Evolutionary conservation across 2,888 invertebrate genomes (phyloP).

Genomic region (Drosophila greeni): DNA sequence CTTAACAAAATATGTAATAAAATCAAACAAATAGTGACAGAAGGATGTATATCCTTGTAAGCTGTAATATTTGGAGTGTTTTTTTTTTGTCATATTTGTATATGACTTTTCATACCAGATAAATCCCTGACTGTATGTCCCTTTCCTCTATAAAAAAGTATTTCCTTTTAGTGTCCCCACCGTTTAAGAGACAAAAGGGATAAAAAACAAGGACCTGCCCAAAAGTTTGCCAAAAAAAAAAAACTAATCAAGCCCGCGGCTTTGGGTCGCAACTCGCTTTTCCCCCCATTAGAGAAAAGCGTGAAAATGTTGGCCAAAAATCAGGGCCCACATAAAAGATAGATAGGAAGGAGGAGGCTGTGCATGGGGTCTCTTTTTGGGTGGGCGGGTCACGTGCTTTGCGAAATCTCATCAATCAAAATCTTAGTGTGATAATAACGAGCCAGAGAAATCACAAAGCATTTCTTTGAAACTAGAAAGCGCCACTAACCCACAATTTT

Average conservation of each 20-base stretch:
- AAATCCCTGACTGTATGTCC: not conserved
- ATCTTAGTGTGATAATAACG: constrained; percentile 67
- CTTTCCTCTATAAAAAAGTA: not conserved
- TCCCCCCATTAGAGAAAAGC: constrained; percentile 14
- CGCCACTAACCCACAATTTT: constrained; percentile 68
- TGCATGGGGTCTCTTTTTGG: constrained; percentile 12
- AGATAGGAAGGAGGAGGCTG: constrained; percentile 1
- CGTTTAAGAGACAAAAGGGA: constrained; percentile 3
- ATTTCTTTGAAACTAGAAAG: constrained; percentile 57
- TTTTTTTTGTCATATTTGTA: not conserved
- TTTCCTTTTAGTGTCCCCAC: not conserved
- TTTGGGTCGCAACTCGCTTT: constrained; percentile 33
- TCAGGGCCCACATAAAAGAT: constrained; percentile 29
- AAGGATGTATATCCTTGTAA: not conserved
- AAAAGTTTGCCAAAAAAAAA: constrained; percentile 34
- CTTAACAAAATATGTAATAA: not conserved
- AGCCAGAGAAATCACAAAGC: constrained; percentile 64
- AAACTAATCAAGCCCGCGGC: constrained; percentile 63
- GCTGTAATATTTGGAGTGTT: not conserved
- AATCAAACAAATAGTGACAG: not conserved
- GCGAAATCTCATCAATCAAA: constrained; percentile 67
- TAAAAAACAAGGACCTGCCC: constrained; percentile 5
- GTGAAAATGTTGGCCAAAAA: constrained; percentile 37
- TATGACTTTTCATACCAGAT: no score
- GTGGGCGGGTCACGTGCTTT: constrained; percentile 36